A percentile compares a stretch with the other conserved stretches of the same genome.
Evolutionary conservation across 2,888 invertebrate genomes (phyloP).

Genomic region (Mythimna albipuncta): DNA sequence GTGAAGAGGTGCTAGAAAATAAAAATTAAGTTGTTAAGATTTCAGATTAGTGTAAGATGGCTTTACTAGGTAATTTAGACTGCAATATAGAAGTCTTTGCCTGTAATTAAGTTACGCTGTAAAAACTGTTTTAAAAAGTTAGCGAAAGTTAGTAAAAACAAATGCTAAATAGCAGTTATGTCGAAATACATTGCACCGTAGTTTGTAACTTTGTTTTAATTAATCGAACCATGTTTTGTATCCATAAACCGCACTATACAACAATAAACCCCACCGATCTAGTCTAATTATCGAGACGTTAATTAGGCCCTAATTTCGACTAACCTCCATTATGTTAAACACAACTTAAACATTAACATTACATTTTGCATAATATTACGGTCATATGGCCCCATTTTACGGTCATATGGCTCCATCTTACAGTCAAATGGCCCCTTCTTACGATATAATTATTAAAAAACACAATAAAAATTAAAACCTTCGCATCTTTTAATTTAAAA

Average conservation of each 20-base stretch:
- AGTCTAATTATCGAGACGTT: slow-evolving; percentile 20
- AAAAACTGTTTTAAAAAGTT: slow-evolving; percentile 3
- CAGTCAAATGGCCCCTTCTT: not conserved
- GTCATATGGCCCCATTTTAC: slow-evolving; percentile 7
- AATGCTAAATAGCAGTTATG: not conserved
- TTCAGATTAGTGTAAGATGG: slow-evolving; percentile 5
- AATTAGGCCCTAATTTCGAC: slow-evolving; percentile 15
- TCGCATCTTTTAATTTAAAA: slow-evolving; percentile 33
- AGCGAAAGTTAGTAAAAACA: not conserved
- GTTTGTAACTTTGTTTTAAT: not conserved
- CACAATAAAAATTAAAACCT: slow-evolving; percentile 47
- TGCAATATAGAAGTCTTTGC: slow-evolving; percentile 15
- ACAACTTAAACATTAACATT: slow-evolving; percentile 5
- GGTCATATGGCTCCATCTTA: too few relatives aligned
- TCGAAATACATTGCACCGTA: not conserved
- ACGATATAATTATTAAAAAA: slow-evolving; percentile 38
- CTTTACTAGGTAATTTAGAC: slow-evolving; percentile 28
- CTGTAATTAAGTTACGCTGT: not conserved
- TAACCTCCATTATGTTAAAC: not conserved
- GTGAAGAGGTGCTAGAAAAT: slow-evolving; percentile 25
- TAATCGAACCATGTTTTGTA: not conserved
- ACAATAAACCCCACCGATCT: not conserved
- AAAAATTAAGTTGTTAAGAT: slow-evolving; percentile 34
- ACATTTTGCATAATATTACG: slow-evolving; percentile 14
- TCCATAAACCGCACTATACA: not conserved